phyloP scores from a whole-genome alignment of 2,888 invertebrate species.

The Dicyrtoma fusca region DNA sequence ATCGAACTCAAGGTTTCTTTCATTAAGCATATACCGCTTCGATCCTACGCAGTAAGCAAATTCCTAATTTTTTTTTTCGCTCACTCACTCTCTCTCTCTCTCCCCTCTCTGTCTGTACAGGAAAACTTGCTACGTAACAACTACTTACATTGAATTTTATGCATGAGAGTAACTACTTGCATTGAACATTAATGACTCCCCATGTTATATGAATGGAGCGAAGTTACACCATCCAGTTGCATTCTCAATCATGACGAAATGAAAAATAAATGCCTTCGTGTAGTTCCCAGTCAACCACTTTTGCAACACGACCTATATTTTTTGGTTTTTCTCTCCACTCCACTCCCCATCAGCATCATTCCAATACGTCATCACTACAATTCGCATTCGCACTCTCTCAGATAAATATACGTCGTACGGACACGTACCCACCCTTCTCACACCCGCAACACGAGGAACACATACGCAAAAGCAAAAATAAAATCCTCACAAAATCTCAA shows the following conservation, averaged over 20 bases:
- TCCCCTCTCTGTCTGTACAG: too few species aligned
- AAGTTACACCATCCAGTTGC: background rate
- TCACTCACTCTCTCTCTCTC: too few species aligned
- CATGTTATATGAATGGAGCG: background rate
- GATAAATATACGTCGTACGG: background rate
- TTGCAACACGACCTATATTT: conserved; percentile 18
- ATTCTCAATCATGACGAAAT: conserved; percentile 1
- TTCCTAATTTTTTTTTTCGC: too few species aligned
- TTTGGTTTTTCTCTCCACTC: background rate
- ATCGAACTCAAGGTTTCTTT: conserved; percentile 25
- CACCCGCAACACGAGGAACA: background rate
- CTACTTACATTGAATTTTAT: too few species aligned
- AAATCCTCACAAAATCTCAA: too few species aligned
- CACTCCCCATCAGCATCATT: background rate
- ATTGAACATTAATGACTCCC: too few species aligned
- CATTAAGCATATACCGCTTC: conserved; percentile 11
- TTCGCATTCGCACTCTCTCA: too few species aligned
- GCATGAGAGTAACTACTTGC: too few species aligned
- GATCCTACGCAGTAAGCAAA: conserved; percentile 7
- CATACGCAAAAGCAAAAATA: too few species aligned
- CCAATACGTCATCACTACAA: background rate
- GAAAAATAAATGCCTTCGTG: background rate
- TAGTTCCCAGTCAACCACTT: background rate
- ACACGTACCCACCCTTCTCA: background rate
- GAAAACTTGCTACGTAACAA: too few species aligned